Evolutionary conservation across 1,140 invertebrate species (phyloP).

Genomic region (Sitobion miscanthi): DNA sequence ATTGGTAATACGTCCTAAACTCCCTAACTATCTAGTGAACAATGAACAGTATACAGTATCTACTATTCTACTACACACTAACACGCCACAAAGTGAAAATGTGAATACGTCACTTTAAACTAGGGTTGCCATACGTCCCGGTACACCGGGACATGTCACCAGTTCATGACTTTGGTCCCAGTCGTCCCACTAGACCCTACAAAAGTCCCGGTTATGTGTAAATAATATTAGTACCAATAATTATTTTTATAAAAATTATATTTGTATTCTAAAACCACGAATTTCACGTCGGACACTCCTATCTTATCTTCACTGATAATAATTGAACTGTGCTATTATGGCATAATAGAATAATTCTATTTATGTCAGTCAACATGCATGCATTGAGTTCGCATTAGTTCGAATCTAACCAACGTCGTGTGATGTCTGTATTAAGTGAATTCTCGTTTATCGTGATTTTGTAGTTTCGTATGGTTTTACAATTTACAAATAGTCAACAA

Average conservation of each 20-base stretch:
- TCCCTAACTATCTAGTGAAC: no score
- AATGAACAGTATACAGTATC: no score
- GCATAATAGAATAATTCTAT: neutral
- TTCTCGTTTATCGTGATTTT: neutral
- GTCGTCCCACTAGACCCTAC: neutral
- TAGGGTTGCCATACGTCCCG: slow-evolving; percentile 43
- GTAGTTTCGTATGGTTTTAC: slow-evolving; percentile 8
- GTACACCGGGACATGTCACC: slow-evolving; percentile 38
- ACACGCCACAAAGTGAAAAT: no score
- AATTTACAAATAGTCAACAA: no score
- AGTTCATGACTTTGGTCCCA: slow-evolving; percentile 18
- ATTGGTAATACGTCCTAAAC: no score
- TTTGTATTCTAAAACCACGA: slow-evolving; percentile 10
- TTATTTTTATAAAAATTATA: slow-evolving; percentile 30
- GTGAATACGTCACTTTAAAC: no score
- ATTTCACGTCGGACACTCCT: neutral
- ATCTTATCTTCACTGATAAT: slow-evolving; percentile 20
- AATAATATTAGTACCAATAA: slow-evolving; percentile 1
- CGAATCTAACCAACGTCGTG: slow-evolving; percentile 11
- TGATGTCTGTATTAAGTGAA: neutral
- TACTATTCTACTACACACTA: no score
- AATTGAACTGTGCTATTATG: neutral
- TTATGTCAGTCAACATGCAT: neutral
- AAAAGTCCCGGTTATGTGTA: neutral
- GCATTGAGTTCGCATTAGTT: neutral